Percentiles rank a stretch among this genome's conserved stretches.
phyloP scores from a whole-genome alignment of 1,140 invertebrate species.

The Drosophila nannoptera region DNA sequence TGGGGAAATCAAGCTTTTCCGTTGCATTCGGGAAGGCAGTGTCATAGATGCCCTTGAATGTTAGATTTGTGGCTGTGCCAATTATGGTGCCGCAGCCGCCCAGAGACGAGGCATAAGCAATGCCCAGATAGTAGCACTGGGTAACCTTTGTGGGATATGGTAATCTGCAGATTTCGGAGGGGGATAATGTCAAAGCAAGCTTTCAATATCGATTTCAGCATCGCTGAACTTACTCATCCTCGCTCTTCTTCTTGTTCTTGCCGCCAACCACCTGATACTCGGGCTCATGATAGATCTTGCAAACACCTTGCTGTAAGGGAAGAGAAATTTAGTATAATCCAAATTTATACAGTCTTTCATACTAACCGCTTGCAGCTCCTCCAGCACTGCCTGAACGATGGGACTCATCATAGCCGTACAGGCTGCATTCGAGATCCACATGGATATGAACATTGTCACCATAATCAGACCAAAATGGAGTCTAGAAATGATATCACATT shows the following conservation, averaged over 20 bases:
- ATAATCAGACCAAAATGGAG: constrained; percentile 87
- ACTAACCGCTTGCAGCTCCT: constrained; percentile 84
- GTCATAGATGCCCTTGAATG: constrained; percentile 88
- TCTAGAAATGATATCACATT: constrained; percentile 74
- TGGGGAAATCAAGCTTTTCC: constrained; percentile 85
- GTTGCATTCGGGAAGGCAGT: constrained; percentile 80
- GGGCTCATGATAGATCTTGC: constrained; percentile 82
- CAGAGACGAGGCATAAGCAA: constrained; percentile 89
- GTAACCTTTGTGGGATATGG: constrained; percentile 83
- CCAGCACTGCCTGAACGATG: constrained; percentile 87
- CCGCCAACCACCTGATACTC: constrained; percentile 79
- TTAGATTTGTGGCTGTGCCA: constrained; percentile 93
- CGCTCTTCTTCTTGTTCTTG: constrained; percentile 77
- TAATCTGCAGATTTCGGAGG: constrained; percentile 61
- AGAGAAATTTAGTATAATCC: constrained; percentile 9
- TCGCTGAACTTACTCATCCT: constrained; percentile 74
- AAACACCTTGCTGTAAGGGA: constrained; percentile 82
- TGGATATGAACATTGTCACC: constrained; percentile 89
- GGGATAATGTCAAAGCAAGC: too few species aligned
- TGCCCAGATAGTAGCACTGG: constrained; percentile 86
- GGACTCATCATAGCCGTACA: constrained; percentile 92
- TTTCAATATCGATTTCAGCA: too few species aligned
- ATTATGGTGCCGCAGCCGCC: constrained; percentile 93
- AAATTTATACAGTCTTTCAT: background rate
- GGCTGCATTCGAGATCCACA: constrained; percentile 93